phyloP scores from a whole-genome alignment of 2,888 invertebrate genomes.

The Furcula furcula region DNA sequence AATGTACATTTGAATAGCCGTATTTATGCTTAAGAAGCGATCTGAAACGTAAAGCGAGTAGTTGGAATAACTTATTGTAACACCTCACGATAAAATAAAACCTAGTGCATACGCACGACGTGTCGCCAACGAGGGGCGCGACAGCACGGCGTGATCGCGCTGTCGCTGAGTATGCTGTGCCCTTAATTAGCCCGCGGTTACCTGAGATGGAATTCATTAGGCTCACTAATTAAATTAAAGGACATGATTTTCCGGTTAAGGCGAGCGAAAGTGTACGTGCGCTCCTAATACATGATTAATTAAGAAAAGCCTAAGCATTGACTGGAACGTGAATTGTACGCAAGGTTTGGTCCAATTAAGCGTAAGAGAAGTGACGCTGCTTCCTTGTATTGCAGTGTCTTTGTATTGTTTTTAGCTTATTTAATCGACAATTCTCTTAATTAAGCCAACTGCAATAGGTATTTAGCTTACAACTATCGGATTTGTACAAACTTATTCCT shows the following conservation, averaged over 20 bases:
- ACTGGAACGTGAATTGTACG: conserved; percentile 29
- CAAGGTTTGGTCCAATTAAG: conserved; percentile 44
- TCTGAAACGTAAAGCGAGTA: too few relatives aligned
- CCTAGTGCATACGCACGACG: conserved; percentile 23
- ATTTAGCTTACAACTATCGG: too few relatives aligned
- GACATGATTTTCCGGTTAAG: conserved; percentile 66
- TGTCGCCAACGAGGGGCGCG: conserved; percentile 12
- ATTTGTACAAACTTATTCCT: too few relatives aligned
- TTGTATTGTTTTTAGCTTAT: background rate
- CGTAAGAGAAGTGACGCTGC: conserved; percentile 26
- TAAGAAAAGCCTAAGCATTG: conserved; percentile 41
- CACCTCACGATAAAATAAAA: conserved; percentile 27
- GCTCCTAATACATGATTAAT: conserved; percentile 50
- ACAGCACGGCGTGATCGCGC: conserved; percentile 30
- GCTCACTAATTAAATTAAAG: conserved; percentile 65
- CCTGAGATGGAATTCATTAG: conserved; percentile 71
- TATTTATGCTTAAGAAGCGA: too few relatives aligned
- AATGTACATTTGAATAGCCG: background rate
- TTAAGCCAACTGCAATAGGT: too few relatives aligned
- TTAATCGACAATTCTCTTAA: too few relatives aligned
- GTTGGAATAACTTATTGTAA: background rate
- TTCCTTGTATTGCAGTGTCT: conserved; percentile 6
- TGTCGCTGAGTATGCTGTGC: conserved; percentile 23
- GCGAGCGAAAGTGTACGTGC: conserved; percentile 55
- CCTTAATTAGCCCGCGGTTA: conserved; percentile 56